Evolutionary conservation across 1,140 invertebrate species (phyloP).

Genomic region (Dendrolimus kikuchii): DNA sequence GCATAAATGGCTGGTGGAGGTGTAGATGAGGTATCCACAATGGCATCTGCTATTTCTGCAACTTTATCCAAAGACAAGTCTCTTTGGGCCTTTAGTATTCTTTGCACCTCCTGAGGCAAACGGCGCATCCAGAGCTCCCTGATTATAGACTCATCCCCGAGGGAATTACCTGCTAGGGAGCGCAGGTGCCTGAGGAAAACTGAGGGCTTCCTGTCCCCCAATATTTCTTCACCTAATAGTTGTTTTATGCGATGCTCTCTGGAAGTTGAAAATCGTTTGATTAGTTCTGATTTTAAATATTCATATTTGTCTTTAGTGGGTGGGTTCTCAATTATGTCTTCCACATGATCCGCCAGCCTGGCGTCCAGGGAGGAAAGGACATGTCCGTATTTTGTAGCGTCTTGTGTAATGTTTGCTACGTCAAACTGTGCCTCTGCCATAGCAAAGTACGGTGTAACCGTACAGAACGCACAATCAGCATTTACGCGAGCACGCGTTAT

Average conservation of each 20-base stretch:
- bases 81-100: neutral
- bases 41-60: neutral
- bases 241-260: neutral
- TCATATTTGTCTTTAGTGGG: neutral
- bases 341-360: neutral
- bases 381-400: neutral
- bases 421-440: neutral
- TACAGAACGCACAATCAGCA: no score
- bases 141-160: neutral
- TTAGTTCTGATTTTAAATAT: neutral
- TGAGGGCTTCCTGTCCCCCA: conserved; percentile 1
- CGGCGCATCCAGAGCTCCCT: neutral
- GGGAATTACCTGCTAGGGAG: neutral
- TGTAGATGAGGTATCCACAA: neutral
- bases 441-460: no score
- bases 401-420: neutral
- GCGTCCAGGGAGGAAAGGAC: neutral
- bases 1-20: neutral
- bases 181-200: neutral
- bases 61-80: neutral
- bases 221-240: neutral
- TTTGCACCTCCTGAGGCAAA: neutral
- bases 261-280: neutral
- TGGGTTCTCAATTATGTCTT: neutral
- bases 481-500: no score